These are phyloP conservation scores for Himalopsyche anomala DNA, from an alignment of 2,888 invertebrate genomes.

Conservation along the genomic window DNA sequence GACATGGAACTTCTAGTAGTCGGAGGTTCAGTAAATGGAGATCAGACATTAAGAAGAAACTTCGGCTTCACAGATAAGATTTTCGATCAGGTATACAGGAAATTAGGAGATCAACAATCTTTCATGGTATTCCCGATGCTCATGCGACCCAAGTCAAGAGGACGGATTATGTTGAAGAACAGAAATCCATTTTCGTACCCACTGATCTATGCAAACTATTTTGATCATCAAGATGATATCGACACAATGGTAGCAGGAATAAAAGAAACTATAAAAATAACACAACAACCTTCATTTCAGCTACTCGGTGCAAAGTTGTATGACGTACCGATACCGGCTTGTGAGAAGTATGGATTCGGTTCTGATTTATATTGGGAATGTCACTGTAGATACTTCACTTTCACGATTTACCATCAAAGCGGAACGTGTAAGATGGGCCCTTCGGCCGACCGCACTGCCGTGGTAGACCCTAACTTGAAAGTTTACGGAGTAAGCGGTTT, in stretches of 20 bases:
- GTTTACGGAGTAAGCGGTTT: constrained; percentile 88
- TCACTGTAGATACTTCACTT: constrained; percentile 80
- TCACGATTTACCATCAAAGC: constrained; percentile 84
- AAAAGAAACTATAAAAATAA: constrained; percentile 77
- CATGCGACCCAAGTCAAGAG: constrained; percentile 84
- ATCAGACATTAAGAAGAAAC: constrained; percentile 73
- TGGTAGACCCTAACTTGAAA: constrained; percentile 86
- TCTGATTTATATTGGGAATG: constrained; percentile 85
- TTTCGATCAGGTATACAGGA: constrained; percentile 71
- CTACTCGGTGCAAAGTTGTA: constrained; percentile 79
- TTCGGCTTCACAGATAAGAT: constrained; percentile 77
- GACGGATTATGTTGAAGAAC: constrained; percentile 81
- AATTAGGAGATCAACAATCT: constrained; percentile 71
- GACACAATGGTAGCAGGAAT: constrained; percentile 81
- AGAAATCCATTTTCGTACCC: constrained; percentile 85
- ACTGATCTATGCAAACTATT: constrained; percentile 86
- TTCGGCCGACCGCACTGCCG: constrained; percentile 82
- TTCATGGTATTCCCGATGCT: constrained; percentile 83
- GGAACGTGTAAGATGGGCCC: constrained; percentile 83
- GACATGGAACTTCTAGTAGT: constrained; percentile 82
- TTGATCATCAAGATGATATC: constrained; percentile 80
- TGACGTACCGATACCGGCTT: constrained; percentile 79
- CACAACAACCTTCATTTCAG: constrained; percentile 78
- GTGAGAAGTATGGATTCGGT: constrained; percentile 77
- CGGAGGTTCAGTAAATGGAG: constrained; percentile 76